These are phyloP conservation scores for Netelia inedita DNA, from an alignment of 2,888 invertebrate species.

Conservation along the genomic window DNA sequence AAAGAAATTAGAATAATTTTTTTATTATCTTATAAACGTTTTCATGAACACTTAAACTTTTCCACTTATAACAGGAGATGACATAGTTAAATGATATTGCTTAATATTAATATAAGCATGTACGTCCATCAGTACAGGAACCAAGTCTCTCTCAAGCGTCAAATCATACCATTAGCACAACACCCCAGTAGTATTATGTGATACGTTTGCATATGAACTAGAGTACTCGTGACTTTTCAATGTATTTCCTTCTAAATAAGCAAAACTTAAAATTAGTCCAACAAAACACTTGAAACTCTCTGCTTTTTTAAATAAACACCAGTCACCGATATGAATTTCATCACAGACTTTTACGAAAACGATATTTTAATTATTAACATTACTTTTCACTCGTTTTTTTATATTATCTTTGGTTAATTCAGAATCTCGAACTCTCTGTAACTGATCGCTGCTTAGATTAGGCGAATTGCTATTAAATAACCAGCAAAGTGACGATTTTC, in stretches of 20 bases:
- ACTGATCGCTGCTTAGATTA: too few species aligned
- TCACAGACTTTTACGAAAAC: too few species aligned
- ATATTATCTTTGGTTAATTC: too few species aligned
- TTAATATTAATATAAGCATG: conserved; percentile 48
- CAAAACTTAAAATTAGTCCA: conserved; percentile 35
- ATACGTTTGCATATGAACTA: conserved; percentile 28
- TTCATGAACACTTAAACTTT: conserved; percentile 49
- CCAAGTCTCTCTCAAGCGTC: conserved; percentile 27
- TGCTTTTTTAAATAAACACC: conserved; percentile 18
- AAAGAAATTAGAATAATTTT: conserved; percentile 46
- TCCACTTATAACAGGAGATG: conserved; percentile 46
- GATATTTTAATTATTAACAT: too few species aligned
- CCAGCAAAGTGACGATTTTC: too few species aligned
- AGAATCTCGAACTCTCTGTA: too few species aligned
- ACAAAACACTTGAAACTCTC: conserved; percentile 2
- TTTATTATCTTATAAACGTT: conserved; percentile 44
- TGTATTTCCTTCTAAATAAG: conserved; percentile 41
- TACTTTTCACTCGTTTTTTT: too few species aligned
- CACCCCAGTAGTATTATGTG: conserved; percentile 36
- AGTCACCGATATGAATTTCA: conserved; percentile 11
- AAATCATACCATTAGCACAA: conserved; percentile 50
- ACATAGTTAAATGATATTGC: conserved; percentile 45
- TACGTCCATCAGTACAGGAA: conserved; percentile 53
- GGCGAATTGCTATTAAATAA: too few species aligned
- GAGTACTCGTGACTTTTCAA: conserved; percentile 47